Conservation (phyloP, 2,797 vertebrate species). For the Catostomus latipinnis region DNA sequence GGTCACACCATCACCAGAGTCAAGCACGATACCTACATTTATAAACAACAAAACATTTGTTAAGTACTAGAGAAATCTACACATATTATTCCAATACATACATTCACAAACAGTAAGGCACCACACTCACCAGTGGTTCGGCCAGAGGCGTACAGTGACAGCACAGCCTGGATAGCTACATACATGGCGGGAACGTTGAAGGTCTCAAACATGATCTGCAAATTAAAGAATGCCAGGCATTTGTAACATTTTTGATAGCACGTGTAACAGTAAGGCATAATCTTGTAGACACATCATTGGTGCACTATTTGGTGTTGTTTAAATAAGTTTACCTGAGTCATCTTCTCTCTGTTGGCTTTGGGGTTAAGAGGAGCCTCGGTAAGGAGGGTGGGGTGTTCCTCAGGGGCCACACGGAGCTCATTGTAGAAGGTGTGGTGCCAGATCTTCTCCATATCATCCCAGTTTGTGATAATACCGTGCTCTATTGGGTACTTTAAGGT, state of each 20-base stretch:
- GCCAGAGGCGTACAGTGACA: conserved; percentile 72
- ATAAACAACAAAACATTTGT: not conserved
- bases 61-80: not conserved
- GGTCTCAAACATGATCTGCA: conserved; percentile 78
- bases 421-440: conserved; percentile 88
- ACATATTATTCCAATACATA: not conserved
- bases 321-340: conserved; percentile 73
- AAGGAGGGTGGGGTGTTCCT: conserved; percentile 86
- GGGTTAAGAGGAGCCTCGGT: conserved; percentile 87
- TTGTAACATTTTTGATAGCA: not conserved
- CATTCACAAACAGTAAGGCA: not conserved
- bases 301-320: not conserved
- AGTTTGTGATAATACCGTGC: conserved; percentile 89
- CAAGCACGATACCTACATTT: conserved; percentile 63
- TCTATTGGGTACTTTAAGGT: conserved; percentile 88
- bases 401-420: conserved; percentile 83
- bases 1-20: conserved; percentile 65
- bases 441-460: conserved; percentile 90
- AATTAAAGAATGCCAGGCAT: not conserved
- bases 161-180: conserved; percentile 70
- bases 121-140: conserved; percentile 68
- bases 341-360: conserved; percentile 88
- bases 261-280: not conserved
- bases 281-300: not conserved
- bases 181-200: conserved; percentile 73